Conservation (phyloP, 2,797 vertebrate species). For the Amphiprion clarkii region DNA sequence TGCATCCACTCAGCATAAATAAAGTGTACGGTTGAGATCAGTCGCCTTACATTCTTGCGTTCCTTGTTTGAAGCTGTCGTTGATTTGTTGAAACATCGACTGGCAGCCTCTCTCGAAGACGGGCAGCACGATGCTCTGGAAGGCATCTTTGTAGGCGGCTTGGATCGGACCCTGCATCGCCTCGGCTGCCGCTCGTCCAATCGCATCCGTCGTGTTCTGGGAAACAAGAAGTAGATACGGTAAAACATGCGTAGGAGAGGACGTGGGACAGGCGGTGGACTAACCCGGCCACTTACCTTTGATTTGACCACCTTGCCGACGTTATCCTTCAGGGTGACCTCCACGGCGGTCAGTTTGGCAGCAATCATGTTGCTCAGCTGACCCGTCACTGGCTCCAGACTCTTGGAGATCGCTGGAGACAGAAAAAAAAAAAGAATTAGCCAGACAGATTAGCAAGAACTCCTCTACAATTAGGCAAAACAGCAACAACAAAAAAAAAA, state of each 20-base stretch:
- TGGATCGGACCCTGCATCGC: constrained; percentile 96
- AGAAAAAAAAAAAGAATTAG: constrained; percentile 13
- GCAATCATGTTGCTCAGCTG: constrained; percentile 91
- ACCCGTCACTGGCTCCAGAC: constrained; percentile 91
- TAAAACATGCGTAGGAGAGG: not conserved
- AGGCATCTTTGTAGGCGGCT: constrained; percentile 93
- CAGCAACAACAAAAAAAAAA: constrained; percentile 1
- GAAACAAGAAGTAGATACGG: constrained; percentile 11
- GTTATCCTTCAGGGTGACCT: constrained; percentile 93
- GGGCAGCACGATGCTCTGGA: constrained; percentile 93
- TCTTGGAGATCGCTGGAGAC: constrained; percentile 92
- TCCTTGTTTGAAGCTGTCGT: constrained; percentile 98
- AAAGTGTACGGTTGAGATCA: no score
- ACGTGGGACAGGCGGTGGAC: not conserved
- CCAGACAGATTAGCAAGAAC: constrained; percentile 33
- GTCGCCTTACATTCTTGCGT: constrained; percentile 93
- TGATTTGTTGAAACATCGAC: constrained; percentile 99
- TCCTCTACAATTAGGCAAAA: constrained; percentile 22
- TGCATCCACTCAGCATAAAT: no score
- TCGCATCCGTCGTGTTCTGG: constrained; percentile 93
- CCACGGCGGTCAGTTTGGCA: constrained; percentile 92
- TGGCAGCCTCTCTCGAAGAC: constrained; percentile 98
- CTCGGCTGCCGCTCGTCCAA: constrained; percentile 94
- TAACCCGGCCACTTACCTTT: constrained; percentile 85
- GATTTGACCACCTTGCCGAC: constrained; percentile 95